Evolutionary conservation across 2,797 vertebrate genomes (phyloP).

Genomic region (Cottoperca gobio): DNA sequence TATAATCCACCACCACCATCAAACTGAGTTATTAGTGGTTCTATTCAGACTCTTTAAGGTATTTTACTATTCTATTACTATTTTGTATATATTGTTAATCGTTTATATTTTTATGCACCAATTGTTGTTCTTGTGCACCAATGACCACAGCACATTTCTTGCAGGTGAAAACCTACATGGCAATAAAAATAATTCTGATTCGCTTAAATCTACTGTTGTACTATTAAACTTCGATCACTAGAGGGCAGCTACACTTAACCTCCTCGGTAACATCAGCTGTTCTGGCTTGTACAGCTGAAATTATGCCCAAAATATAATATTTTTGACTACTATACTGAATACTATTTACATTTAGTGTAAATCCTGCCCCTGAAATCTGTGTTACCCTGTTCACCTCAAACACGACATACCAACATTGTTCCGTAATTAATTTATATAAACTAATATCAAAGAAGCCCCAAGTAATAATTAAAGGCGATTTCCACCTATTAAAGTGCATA

Average conservation of each 20-base stretch:
- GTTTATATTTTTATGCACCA: too few species aligned
- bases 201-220: constrained; percentile 21
- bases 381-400: not conserved
- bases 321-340: not conserved
- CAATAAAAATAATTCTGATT: too few species aligned
- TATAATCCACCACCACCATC: not conserved
- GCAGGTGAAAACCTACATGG: too few species aligned
- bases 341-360: not conserved
- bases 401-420: not conserved
- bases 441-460: not conserved
- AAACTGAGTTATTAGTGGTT: not conserved
- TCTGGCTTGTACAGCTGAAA: not conserved
- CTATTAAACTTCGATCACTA: constrained; percentile 40
- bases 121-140: too few species aligned
- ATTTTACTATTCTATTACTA: too few species aligned
- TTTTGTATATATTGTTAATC: too few species aligned
- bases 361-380: not conserved
- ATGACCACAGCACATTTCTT: too few species aligned
- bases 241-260: constrained; percentile 40
- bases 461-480: not conserved
- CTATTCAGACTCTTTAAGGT: not conserved
- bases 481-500: not conserved
- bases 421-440: not conserved
- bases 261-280: not conserved
- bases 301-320: not conserved